These are phyloP conservation scores for Aplocera efformata DNA, from an alignment of 2,888 invertebrate genomes.

Conservation along the genomic window DNA sequence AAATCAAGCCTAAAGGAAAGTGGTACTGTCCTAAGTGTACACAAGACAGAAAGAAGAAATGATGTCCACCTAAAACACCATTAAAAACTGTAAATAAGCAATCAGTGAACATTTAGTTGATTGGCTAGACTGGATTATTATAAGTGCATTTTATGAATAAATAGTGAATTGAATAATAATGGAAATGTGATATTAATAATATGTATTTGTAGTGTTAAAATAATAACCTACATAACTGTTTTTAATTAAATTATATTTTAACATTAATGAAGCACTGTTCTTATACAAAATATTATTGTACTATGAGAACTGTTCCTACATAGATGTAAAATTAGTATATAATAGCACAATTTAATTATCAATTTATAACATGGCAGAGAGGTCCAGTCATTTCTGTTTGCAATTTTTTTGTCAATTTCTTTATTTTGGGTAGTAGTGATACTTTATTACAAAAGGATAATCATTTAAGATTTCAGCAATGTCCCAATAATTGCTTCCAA, in stretches of 20 bases:
- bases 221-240: conserved; percentile 1
- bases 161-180: conserved; percentile 14
- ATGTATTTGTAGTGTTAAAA: conserved; percentile 8
- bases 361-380: too few species aligned
- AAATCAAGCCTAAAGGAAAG: conserved; percentile 95
- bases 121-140: conserved; percentile 31
- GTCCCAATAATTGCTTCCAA: too few species aligned
- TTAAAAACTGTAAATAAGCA: conserved; percentile 54
- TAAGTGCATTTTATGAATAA: conserved; percentile 5
- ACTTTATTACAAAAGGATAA: too few species aligned
- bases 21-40: conserved; percentile 98
- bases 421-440: too few species aligned
- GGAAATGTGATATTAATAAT: conserved; percentile 20
- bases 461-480: too few species aligned
- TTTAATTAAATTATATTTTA: conserved; percentile 1
- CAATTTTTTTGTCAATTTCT: too few species aligned
- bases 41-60: conserved; percentile 90
- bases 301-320: conserved; percentile 8
- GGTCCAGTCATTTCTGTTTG: too few species aligned
- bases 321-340: not conserved
- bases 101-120: conserved; percentile 56
- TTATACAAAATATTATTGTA: conserved; percentile 7
- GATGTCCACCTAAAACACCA: conserved; percentile 64
- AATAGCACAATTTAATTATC: conserved; percentile 6
- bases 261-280: conserved; percentile 2